Evolutionary conservation across 2,888 invertebrate genomes (phyloP).

Genomic region (Myopa testacea): DNA sequence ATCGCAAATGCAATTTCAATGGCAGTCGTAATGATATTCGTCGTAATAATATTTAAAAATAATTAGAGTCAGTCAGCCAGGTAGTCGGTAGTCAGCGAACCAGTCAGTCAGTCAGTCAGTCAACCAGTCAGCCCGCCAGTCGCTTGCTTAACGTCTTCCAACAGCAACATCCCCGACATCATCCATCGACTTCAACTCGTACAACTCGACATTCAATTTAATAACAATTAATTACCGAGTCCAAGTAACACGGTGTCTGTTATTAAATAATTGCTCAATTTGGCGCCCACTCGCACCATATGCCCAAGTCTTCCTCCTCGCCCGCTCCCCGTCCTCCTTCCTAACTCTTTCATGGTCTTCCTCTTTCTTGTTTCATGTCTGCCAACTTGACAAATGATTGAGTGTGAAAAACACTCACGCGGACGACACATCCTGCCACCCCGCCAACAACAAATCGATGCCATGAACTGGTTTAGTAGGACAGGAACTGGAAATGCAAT

Average conservation of each 20-base stretch:
- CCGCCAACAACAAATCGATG: constrained; percentile 24
- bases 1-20: constrained; percentile 4
- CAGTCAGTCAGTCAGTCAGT: no score
- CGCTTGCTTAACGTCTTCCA: neutral
- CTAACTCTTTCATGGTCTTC: neutral
- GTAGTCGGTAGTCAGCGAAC: neutral
- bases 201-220: constrained; percentile 32
- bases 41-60: constrained; percentile 20
- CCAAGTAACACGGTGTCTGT: constrained; percentile 27
- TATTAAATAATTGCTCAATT: constrained; percentile 38
- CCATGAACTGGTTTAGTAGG: constrained; percentile 43
- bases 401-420: constrained; percentile 30
- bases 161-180: no score
- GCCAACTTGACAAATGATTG: constrained; percentile 40
- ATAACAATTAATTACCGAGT: constrained; percentile 33
- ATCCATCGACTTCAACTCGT: neutral
- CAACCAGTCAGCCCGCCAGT: constrained; percentile 15
- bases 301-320: neutral
- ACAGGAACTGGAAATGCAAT: constrained; percentile 48
- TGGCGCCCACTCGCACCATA: constrained; percentile 22
- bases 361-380: neutral
- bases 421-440: constrained; percentile 3
- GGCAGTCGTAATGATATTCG: constrained; percentile 11
- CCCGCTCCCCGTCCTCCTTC: neutral
- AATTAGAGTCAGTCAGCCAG: constrained; percentile 13